phyloP scores from a whole-genome alignment of 2,113 vertebrate genomes.

The Hassar affinis region DNA sequence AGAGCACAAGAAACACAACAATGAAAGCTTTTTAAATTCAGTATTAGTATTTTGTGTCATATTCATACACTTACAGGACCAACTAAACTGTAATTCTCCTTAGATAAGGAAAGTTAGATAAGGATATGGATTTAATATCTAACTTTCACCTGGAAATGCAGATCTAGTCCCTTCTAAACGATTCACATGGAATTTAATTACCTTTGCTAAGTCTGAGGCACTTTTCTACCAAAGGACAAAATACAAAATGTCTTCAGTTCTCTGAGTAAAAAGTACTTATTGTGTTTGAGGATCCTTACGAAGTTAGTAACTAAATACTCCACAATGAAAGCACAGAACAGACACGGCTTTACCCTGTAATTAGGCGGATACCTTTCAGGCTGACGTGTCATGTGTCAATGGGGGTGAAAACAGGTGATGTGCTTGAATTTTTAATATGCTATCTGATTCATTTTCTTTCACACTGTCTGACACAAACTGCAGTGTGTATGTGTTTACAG shows the following conservation, averaged over 20 bases:
- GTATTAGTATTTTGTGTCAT: not conserved
- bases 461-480: not conserved
- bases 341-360: not conserved
- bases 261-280: not conserved
- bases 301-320: not conserved
- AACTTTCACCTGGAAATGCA: not conserved
- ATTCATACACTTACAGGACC: not conserved
- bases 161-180: not conserved
- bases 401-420: too few relatives aligned
- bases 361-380: not conserved
- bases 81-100: not conserved
- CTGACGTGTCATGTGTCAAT: not conserved
- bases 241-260: not conserved
- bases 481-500: not conserved
- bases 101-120: too few relatives aligned
- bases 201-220: not conserved
- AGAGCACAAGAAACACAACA: not conserved
- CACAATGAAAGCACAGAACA: not conserved
- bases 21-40: not conserved
- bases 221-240: not conserved
- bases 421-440: not conserved
- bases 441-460: not conserved
- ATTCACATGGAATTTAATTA: not conserved
- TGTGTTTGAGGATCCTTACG: not conserved
- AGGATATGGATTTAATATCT: too few relatives aligned